Percentiles rank a stretch among this genome's conserved stretches.
These are phyloP conservation scores for Myiotriccus ornatus DNA, from an alignment of 2,797 vertebrate species.

Conservation along the genomic window DNA sequence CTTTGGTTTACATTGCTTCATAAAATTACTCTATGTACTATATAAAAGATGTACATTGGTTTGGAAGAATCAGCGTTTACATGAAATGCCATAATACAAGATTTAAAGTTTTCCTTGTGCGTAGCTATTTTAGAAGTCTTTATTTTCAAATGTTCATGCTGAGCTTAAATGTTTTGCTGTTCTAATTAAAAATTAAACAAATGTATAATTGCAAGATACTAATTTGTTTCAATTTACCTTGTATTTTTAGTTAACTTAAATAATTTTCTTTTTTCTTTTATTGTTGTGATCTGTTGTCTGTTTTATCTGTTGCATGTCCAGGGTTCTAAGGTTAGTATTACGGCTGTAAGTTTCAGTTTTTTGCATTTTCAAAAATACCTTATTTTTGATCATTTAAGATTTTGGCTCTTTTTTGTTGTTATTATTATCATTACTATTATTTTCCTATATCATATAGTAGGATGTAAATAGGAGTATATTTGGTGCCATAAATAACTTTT, in stretches of 20 bases:
- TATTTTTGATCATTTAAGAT: slow-evolving; percentile 66
- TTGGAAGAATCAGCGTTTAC: background rate
- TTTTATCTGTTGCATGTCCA: slow-evolving; percentile 95
- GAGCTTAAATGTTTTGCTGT: slow-evolving; percentile 39
- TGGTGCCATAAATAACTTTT: background rate
- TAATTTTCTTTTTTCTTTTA: slow-evolving; percentile 86
- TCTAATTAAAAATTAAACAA: slow-evolving; percentile 48
- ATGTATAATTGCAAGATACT: slow-evolving; percentile 58
- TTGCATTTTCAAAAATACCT: slow-evolving; percentile 65
- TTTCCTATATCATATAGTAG: slow-evolving; percentile 33
- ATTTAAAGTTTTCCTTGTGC: slow-evolving; percentile 22
- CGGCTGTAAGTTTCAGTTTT: slow-evolving; percentile 91
- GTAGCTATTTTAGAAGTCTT: slow-evolving; percentile 19
- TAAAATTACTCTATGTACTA: background rate
- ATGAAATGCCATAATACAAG: background rate
- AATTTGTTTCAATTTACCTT: slow-evolving; percentile 75
- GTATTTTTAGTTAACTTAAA: slow-evolving; percentile 85
- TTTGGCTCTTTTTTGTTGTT: slow-evolving; percentile 40
- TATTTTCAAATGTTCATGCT: slow-evolving; percentile 11
- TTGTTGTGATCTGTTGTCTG: slow-evolving; percentile 86
- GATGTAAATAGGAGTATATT: background rate
- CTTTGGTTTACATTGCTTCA: background rate
- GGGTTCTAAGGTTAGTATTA: slow-evolving; percentile 99
- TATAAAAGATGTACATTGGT: background rate
- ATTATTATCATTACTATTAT: slow-evolving; percentile 24